These are phyloP conservation scores for Stratiolaelaps scimitus DNA, from an alignment of 1,140 invertebrate species.

Conservation along the genomic window DNA sequence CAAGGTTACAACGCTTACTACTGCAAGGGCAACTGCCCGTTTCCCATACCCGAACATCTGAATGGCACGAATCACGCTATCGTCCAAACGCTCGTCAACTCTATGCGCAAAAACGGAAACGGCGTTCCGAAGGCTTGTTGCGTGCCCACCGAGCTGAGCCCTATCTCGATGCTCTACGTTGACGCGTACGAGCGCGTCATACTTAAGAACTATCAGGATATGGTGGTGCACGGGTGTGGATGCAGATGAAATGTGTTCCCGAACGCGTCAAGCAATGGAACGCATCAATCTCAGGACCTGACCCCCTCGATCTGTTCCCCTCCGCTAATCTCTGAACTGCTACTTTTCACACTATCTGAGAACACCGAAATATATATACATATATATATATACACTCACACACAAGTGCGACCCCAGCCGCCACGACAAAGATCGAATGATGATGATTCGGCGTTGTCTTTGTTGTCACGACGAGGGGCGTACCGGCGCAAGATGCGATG, in stretches of 20 bases:
- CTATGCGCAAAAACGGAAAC: conserved; percentile 57
- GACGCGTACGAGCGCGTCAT: conserved; percentile 85
- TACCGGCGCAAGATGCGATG: too few relatives aligned
- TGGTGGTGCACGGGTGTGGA: conserved; percentile 86
- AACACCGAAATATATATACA: too few relatives aligned
- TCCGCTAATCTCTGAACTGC: too few relatives aligned
- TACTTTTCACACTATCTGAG: too few relatives aligned
- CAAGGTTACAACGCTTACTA: conserved; percentile 87
- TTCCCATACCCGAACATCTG: conserved; percentile 76
- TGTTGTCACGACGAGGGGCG: too few relatives aligned
- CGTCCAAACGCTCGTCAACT: conserved; percentile 89
- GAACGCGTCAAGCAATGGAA: too few relatives aligned
- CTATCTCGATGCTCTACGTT: conserved; percentile 85
- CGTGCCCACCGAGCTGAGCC: conserved; percentile 72
- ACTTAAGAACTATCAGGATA: conserved; percentile 90
- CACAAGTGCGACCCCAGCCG: too few relatives aligned
- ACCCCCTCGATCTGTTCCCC: too few relatives aligned
- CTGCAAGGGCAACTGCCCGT: conserved; percentile 85
- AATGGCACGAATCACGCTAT: conserved; percentile 98
- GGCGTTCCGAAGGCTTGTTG: conserved; percentile 83
- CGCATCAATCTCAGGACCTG: too few relatives aligned
- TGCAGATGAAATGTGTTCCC: conserved; percentile 54
- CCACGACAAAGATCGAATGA: too few relatives aligned
- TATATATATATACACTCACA: too few relatives aligned
- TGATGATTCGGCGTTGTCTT: too few relatives aligned